Evolutionary conservation across 2,888 invertebrate genomes (phyloP).

Genomic region (Norana najaformis): DNA sequence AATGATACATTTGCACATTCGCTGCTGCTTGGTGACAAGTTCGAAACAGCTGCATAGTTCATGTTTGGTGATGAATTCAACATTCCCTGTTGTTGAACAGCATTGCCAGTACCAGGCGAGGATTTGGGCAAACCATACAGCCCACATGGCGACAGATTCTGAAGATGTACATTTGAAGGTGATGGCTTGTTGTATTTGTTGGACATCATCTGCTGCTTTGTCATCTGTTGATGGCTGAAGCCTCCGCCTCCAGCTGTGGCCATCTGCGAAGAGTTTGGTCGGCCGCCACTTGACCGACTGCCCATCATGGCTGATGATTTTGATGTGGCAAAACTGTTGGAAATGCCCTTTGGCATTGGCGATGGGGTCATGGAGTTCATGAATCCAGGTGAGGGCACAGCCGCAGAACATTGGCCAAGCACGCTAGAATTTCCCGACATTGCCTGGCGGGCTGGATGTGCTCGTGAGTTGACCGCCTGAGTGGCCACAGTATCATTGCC

Average conservation of each 20-base stretch:
- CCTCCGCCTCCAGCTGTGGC: neutral
- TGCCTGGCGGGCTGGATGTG: neutral
- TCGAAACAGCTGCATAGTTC: neutral
- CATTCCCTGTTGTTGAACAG: slow-evolving; percentile 13
- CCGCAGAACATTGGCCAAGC: neutral
- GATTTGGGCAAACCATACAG: neutral
- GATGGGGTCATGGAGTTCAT: slow-evolving; percentile 22
- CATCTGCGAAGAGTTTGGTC: neutral
- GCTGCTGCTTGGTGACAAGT: slow-evolving; percentile 35
- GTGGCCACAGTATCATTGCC: neutral
- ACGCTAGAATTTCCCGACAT: neutral
- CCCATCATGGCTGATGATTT: slow-evolving; percentile 20
- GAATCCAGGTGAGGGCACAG: neutral
- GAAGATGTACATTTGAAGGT: neutral
- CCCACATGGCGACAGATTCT: slow-evolving; percentile 6
- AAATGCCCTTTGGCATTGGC: neutral
- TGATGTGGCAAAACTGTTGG: neutral
- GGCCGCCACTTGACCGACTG: neutral
- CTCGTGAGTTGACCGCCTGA: neutral
- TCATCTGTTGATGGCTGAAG: slow-evolving; percentile 14
- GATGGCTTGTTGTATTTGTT: slow-evolving; percentile 14
- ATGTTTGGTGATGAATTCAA: slow-evolving; percentile 7
- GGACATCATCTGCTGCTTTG: slow-evolving; percentile 19
- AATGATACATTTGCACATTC: slow-evolving; percentile 45
- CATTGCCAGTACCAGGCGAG: neutral